Conservation (phyloP, 2,888 invertebrate species). For the Caenorhabditis virilis region DNA sequence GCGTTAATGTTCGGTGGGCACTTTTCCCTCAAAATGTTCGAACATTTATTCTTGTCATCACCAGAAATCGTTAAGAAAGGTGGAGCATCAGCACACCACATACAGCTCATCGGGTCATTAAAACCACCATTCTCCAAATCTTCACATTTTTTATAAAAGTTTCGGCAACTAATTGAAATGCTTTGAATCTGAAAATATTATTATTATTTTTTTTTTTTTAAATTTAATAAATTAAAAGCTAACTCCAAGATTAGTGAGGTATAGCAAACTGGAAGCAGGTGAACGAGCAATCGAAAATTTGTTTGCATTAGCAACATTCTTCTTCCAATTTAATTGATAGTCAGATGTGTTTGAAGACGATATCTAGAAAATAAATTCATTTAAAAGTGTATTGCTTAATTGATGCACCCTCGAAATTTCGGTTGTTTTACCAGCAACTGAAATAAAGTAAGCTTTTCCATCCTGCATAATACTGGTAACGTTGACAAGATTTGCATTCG, state of each 20-base stretch:
- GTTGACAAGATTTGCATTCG: background rate
- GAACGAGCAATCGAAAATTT: conserved; percentile 5
- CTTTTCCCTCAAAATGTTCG: conserved; percentile 21
- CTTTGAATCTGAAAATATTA: conserved; percentile 31
- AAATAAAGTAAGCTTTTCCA: conserved; percentile 17
- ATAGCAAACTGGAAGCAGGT: conserved; percentile 10
- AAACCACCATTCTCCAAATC: conserved; percentile 40
- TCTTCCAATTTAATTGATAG: background rate
- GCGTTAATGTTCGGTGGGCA: conserved; percentile 42
- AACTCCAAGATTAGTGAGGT: conserved; percentile 14
- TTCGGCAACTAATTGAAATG: conserved; percentile 38
- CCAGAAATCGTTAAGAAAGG: conserved; percentile 28
- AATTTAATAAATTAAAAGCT: no score
- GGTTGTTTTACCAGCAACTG: conserved; percentile 3
- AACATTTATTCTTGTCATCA: conserved; percentile 28
- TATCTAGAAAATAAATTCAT: conserved; percentile 12
- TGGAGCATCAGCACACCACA: conserved; percentile 48
- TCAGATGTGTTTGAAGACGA: conserved; percentile 4
- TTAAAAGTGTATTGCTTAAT: no score
- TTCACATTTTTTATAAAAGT: conserved; percentile 50
- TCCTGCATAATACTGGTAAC: conserved; percentile 10
- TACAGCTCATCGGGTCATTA: conserved; percentile 53
- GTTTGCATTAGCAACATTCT: background rate
- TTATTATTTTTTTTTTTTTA: background rate
- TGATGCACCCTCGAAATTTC: conserved; percentile 13